These are phyloP conservation scores for Pristionchus pacificus DNA, from an alignment of 1,140 invertebrate genomes.

Conservation along the genomic window DNA sequence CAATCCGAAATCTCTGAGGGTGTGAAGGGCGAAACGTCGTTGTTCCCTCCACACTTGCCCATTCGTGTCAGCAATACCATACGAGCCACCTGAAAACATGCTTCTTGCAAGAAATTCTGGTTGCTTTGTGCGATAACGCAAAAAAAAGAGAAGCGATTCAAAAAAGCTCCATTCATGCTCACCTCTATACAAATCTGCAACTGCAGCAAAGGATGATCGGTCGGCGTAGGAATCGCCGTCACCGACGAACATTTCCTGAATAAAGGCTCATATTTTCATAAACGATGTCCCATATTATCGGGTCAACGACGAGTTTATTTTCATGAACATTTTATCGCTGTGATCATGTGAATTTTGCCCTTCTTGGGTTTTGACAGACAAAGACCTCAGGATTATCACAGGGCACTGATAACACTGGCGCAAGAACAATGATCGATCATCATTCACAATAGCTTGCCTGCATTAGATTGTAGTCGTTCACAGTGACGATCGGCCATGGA, in stretches of 20 bases:
- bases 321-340: no score
- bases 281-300: no score
- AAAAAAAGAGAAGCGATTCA: background rate
- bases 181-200: no score
- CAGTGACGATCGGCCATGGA: background rate
- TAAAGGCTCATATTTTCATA: no score
- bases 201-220: background rate
- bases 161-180: slow-evolving; percentile 1
- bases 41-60: slow-evolving; percentile 4
- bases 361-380: no score
- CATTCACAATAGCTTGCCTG: background rate
- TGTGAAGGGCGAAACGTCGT: slow-evolving; percentile 6
- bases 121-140: background rate
- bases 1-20: slow-evolving; percentile 3
- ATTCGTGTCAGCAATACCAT: background rate
- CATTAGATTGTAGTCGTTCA: background rate
- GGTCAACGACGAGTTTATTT: no score
- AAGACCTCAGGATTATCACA: no score
- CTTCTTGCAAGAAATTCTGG: background rate
- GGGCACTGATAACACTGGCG: no score
- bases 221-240: background rate
- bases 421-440: no score
- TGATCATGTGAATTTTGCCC: no score
- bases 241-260: background rate
- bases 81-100: background rate